Conservation (phyloP, 2,113 vertebrate genomes). For the Uria lomvia region DNA sequence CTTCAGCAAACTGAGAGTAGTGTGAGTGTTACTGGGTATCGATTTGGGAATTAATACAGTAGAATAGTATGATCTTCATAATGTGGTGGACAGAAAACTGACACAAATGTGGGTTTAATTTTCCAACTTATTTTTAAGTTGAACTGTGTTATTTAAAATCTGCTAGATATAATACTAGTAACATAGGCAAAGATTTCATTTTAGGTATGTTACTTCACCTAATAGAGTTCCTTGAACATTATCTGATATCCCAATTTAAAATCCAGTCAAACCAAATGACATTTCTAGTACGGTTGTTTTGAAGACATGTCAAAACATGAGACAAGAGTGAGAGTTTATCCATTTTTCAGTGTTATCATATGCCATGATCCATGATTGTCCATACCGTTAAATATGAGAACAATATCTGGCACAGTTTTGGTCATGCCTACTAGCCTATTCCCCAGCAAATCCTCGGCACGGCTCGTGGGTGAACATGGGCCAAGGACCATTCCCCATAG, state of each 20-base stretch:
- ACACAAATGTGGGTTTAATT: background rate
- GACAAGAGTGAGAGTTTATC: background rate
- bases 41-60: background rate
- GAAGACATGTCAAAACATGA: background rate
- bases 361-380: background rate
- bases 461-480: background rate
- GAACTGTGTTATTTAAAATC: background rate
- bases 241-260: background rate
- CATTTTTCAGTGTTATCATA: background rate
- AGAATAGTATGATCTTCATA: background rate
- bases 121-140: background rate
- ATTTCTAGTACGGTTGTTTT: background rate
- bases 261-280: background rate
- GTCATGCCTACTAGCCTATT: background rate
- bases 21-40: background rate
- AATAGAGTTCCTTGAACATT: background rate
- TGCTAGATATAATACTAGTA: background rate
- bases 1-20: background rate
- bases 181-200: background rate
- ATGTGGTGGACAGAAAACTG: background rate
- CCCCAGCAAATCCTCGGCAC: background rate
- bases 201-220: background rate
- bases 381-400: background rate
- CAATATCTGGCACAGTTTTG: background rate
- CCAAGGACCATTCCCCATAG: background rate